These are phyloP conservation scores for Anthopleura sola DNA, from an alignment of 64 coral and sea anemone genomes.

Conservation along the genomic window DNA sequence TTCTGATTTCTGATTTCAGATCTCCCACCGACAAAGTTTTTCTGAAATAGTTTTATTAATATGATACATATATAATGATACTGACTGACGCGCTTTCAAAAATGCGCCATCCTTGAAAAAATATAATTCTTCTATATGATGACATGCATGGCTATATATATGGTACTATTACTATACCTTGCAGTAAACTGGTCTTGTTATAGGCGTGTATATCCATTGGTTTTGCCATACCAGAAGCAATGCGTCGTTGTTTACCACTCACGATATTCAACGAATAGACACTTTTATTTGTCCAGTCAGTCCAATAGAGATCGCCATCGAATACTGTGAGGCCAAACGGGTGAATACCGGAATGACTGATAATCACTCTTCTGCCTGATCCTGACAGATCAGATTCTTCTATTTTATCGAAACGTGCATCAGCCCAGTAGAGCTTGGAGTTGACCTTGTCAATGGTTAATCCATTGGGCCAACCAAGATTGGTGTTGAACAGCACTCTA, in stretches of 20 bases:
- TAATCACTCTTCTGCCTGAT: neutral
- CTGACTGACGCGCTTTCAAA: too few relatives aligned
- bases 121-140: too few relatives aligned
- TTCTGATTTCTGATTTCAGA: too few relatives aligned
- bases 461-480: neutral
- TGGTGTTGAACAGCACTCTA: neutral
- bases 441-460: constrained; percentile 11
- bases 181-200: neutral
- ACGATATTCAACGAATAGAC: too few relatives aligned
- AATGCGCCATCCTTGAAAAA: neutral
- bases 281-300: too few relatives aligned
- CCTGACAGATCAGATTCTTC: constrained; percentile 24
- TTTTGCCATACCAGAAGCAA: neutral
- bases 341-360: constrained; percentile 19
- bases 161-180: constrained; percentile 17
- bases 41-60: too few relatives aligned
- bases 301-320: constrained; percentile 11
- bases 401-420: constrained; percentile 6
- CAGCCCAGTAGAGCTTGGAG: constrained; percentile 36
- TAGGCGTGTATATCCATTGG: constrained; percentile 51
- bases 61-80: too few relatives aligned
- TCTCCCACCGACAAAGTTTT: too few relatives aligned
- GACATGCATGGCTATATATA: neutral
- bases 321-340: constrained; percentile 33
- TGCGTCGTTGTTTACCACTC: too few relatives aligned